Evolutionary conservation across 2,797 vertebrate genomes (phyloP).

Genomic region (Pogoniulus pusillus): DNA sequence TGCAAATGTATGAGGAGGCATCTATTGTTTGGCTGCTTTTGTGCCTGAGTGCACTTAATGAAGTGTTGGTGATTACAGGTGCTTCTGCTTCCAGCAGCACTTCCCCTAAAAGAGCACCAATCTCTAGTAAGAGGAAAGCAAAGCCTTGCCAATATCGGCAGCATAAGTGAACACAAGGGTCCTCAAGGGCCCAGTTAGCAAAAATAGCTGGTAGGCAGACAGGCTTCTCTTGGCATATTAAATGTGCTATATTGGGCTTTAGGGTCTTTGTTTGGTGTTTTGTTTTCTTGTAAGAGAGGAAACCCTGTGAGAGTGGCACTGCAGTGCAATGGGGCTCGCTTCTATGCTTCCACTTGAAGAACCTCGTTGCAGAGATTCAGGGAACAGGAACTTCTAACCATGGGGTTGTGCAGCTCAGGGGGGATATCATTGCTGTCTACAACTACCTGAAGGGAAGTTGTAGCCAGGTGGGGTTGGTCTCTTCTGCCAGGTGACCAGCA

Average conservation of each 20-base stretch:
- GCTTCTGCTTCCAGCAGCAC: conserved; percentile 43
- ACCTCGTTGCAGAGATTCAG: neutral
- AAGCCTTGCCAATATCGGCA: conserved; percentile 34
- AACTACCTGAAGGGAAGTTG: too few species aligned
- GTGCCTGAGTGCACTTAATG: conserved; percentile 20
- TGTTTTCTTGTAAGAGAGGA: neutral
- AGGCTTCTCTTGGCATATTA: neutral
- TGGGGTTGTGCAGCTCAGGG: too few species aligned
- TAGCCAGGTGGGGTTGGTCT: too few species aligned
- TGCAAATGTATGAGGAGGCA: conserved; percentile 41
- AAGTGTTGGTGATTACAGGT: conserved; percentile 31
- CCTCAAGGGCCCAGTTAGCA: conserved; percentile 22
- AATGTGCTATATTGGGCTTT: neutral
- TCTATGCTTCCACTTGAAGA: neutral
- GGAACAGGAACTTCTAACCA: neutral
- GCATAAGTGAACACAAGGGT: conserved; percentile 33
- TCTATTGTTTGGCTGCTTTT: conserved; percentile 4
- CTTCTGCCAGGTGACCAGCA: too few species aligned
- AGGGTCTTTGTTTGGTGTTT: too few species aligned
- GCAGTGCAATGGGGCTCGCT: neutral
- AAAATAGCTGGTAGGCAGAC: neutral
- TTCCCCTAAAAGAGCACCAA: conserved; percentile 53
- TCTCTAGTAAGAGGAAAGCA: conserved; percentile 28
- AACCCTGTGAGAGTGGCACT: neutral
- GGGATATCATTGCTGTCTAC: too few species aligned